Conservation (phyloP, 2,113 vertebrate genomes). For the Tonatia bakeri region DNA sequence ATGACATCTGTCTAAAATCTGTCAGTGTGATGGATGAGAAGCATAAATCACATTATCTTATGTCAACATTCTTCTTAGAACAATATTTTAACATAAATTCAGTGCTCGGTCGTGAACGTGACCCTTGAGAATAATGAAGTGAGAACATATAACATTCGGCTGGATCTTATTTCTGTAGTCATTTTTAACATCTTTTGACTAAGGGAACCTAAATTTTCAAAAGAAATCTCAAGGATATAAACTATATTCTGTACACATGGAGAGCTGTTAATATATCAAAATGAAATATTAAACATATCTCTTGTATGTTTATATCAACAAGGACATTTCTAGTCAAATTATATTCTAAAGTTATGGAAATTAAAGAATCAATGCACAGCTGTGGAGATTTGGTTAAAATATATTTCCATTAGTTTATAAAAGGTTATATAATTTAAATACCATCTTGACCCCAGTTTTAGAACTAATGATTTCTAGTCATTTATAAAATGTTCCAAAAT, state of each 20-base stretch:
- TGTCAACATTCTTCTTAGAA: slow-evolving; percentile 64
- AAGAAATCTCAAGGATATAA: background rate
- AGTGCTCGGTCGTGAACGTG: slow-evolving; percentile 41
- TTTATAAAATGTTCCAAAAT: background rate
- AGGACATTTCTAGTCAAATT: background rate
- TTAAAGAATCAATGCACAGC: background rate
- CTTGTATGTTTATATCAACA: background rate
- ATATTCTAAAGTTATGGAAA: background rate
- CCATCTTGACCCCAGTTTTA: background rate
- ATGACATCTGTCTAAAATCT: slow-evolving; percentile 59
- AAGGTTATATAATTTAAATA: background rate
- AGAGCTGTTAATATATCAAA: background rate
- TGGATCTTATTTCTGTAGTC: background rate
- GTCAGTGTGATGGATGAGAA: slow-evolving; percentile 64
- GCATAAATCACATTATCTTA: slow-evolving; percentile 74
- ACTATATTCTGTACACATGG: background rate
- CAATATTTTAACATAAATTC: slow-evolving; percentile 57
- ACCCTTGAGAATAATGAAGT: slow-evolving; percentile 47
- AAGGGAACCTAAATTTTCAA: background rate
- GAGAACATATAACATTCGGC: slow-evolving; percentile 20
- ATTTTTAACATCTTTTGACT: slow-evolving; percentile 42
- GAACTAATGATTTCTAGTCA: background rate
- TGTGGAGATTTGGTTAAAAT: background rate
- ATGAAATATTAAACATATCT: background rate
- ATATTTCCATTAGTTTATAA: background rate